Percentiles rank a stretch among this genome's conserved stretches.
These are phyloP conservation scores for Allophyes oxyacanthae DNA, from an alignment of 2,888 invertebrate genomes.

Conservation along the genomic window DNA sequence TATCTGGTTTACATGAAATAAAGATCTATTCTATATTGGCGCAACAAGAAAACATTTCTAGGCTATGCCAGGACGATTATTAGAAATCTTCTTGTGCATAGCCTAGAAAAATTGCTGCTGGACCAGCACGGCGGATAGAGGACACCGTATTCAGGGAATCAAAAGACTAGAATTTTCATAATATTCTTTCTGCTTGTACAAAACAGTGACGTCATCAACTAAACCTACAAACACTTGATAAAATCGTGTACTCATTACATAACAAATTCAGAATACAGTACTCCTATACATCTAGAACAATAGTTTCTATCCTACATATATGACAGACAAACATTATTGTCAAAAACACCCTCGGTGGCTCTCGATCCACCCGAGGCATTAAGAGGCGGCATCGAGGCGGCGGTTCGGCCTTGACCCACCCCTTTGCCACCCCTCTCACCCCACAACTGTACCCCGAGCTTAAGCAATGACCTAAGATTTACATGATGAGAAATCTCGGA, in stretches of 20 bases:
- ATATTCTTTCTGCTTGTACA: no score
- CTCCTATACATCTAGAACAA: conserved; percentile 17
- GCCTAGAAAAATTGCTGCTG: no score
- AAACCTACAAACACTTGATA: conserved; percentile 7
- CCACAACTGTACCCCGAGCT: conserved; percentile 35
- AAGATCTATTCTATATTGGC: no score
- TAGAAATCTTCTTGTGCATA: no score
- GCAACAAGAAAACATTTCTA: no score
- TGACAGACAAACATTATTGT: conserved; percentile 49
- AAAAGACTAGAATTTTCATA: no score
- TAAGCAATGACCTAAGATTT: conserved; percentile 68
- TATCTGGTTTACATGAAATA: no score
- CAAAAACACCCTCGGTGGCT: conserved; percentile 50
- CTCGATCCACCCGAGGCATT: conserved; percentile 52
- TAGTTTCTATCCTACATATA: conserved; percentile 26
- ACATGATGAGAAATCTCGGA: conserved; percentile 49
- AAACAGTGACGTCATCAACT: conserved; percentile 4
- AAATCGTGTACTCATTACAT: conserved; percentile 3
- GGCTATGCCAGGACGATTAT: no score
- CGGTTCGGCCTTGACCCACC: conserved; percentile 62
- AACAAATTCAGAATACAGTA: conserved; percentile 18
- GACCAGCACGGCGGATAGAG: no score
- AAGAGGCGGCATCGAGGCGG: conserved; percentile 65
- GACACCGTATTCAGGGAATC: no score
- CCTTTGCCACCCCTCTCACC: conserved; percentile 30